Base-by-base conservation (phyloP, 2,797 vertebrate species). In the Sebastes miniatus region DNA sequence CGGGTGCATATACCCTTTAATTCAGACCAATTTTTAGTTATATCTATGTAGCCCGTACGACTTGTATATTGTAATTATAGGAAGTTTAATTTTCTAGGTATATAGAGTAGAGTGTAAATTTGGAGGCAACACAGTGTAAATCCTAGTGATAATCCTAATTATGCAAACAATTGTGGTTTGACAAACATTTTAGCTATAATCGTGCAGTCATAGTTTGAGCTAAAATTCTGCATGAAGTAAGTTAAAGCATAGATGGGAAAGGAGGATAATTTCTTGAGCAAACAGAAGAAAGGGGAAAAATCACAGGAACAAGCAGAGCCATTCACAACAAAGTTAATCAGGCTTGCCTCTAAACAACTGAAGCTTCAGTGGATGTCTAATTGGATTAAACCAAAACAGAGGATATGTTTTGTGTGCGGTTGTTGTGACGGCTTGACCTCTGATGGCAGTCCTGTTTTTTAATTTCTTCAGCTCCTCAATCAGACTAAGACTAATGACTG, bases 381-480 rank as follows among this genome's bases (percentile, higher is more conserved):
- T 94, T 95, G 90, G 92, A 94, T 95, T 94, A 94, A 94, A 93
- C 87, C 89, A 93, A 94, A 93, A 93, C 91, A 89, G 89, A 89
- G 83, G 90, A 92, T 93, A 87, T 86, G 84, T 90, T 91, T 90
- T 83, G 86, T 89, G 84, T 87, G 86, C 81, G 83, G 88, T 76
- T 93, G 90, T 87, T 92, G 91, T 91, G 92, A 91, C 89, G 87
- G 87, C 90, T 92, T 93, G 92, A 93, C 89, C 92, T 94, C 93
- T 94, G 93, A 94, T 90, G 86, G 90, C 85, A 86, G 66, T 47
- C 73, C 68, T 75, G 77, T 76, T 83, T n/a, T 88, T 84, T 88
- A 84, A 92, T 93, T 94, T 93, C 91, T 92, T 89, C 87, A 88
- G 87, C 90, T 90, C 77, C 83, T 84, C 88, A 92, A 93, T 93